Conservation (phyloP, 2,888 invertebrate species). For the Drosophila histrio region DNA sequence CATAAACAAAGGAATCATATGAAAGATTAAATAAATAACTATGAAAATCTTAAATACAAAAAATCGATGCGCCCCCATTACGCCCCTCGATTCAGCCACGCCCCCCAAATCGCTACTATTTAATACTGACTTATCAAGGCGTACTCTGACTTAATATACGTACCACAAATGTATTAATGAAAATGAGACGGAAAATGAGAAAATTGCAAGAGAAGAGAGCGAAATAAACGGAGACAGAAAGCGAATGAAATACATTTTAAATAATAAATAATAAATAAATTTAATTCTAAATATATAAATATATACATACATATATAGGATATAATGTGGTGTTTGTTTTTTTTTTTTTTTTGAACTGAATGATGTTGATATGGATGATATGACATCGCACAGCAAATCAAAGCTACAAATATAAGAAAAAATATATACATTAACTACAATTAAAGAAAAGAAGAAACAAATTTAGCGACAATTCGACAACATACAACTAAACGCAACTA, state of each 20-base stretch:
- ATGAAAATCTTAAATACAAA: neutral
- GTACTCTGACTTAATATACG: conserved; percentile 71
- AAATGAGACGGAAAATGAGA: conserved; percentile 8
- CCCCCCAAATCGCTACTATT: neutral
- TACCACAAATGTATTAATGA: conserved; percentile 56
- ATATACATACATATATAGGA: conserved; percentile 41
- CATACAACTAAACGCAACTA: conserved; percentile 15
- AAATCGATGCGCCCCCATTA: neutral
- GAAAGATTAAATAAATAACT: conserved; percentile 10
- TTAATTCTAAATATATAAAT: conserved; percentile 33
- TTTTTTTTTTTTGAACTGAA: conserved; percentile 33
- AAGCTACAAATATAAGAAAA: conserved; percentile 57
- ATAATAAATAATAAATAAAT: conserved; percentile 34
- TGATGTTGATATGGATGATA: conserved; percentile 22
- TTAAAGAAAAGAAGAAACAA: neutral
- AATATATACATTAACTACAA: conserved; percentile 24
- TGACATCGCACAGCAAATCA: conserved; percentile 66
- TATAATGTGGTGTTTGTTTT: conserved; percentile 36
- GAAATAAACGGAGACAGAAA: conserved; percentile 1
- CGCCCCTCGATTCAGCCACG: neutral
- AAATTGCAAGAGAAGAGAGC: conserved; percentile 2
- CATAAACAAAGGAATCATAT: neutral
- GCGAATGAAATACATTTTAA: conserved; percentile 45
- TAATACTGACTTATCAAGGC: conserved; percentile 28
- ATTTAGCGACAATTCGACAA: conserved; percentile 44